Percentiles rank a stretch among this genome's conserved stretches.
phyloP scores from a whole-genome alignment of 2,113 vertebrate species.

The Aptenodytes patagonicus region DNA sequence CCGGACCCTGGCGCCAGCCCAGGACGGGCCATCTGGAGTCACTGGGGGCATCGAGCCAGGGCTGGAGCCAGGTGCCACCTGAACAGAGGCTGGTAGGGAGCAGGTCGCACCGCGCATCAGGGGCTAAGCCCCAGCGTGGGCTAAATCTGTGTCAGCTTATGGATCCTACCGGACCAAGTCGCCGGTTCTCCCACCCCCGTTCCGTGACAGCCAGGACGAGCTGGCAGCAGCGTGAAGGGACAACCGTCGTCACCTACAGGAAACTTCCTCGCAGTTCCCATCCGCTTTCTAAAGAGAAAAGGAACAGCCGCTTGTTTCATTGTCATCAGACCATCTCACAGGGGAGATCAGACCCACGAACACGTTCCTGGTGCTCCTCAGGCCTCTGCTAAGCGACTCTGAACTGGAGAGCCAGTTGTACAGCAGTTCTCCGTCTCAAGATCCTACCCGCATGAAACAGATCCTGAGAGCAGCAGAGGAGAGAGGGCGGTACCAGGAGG shows the following conservation, averaged over 20 bases:
- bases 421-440: background rate
- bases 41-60: background rate
- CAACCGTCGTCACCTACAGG: accelerated
- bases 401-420: background rate
- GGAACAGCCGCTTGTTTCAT: background rate
- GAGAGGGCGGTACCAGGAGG: no score
- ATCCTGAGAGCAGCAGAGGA: background rate
- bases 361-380: background rate
- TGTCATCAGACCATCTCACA: background rate
- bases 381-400: background rate
- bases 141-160: background rate
- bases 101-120: background rate
- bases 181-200: accelerated
- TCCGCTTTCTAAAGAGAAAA: background rate
- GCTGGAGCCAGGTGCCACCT: background rate
- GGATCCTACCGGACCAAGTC: background rate
- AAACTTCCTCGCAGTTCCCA: background rate
- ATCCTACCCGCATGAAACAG: background rate
- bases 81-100: background rate
- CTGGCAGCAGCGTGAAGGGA: background rate
- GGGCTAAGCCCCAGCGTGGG: background rate
- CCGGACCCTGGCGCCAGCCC: accelerated
- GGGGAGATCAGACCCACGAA: background rate
- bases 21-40: background rate
- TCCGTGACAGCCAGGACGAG: accelerated